These are phyloP conservation scores for Malurus splendens DNA, from an alignment of 2,797 vertebrate species.

Conservation along the genomic window DNA sequence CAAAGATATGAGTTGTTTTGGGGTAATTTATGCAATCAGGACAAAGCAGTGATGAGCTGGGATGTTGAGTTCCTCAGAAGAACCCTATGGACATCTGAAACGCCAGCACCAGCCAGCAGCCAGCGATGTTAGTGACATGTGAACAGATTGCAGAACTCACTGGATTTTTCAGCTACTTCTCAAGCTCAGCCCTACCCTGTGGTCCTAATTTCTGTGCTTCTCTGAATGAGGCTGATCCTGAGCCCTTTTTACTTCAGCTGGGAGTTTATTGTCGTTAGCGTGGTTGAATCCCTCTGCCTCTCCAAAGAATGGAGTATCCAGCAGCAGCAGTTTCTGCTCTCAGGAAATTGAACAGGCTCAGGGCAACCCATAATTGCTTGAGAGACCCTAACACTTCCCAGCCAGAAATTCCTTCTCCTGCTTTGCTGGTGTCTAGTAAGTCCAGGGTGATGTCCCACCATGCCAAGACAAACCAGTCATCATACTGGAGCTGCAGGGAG, in stretches of 20 bases:
- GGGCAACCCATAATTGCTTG: neutral
- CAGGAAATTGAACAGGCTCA: neutral
- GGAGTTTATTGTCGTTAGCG: neutral
- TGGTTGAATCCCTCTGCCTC: neutral
- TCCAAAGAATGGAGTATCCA: neutral
- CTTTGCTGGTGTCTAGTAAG: neutral
- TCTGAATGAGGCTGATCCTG: neutral
- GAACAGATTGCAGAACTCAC: neutral
- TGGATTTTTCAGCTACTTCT: neutral
- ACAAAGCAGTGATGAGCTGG: neutral
- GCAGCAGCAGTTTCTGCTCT: neutral
- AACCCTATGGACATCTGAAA: neutral
- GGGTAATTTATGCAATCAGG: neutral
- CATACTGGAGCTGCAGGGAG: fast-evolving
- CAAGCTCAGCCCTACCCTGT: neutral
- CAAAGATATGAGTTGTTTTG: fast-evolving
- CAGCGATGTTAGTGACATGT: fast-evolving
- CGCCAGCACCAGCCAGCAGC: fast-evolving
- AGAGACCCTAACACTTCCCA: neutral
- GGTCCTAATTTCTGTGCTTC: neutral
- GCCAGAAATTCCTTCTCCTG: neutral
- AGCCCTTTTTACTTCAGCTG: neutral
- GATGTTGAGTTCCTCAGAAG: neutral
- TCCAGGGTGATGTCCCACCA: fast-evolving
- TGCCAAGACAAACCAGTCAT: neutral